phyloP scores from a whole-genome alignment of 2,888 invertebrate species.

The Zaprionus obscuricornis region DNA sequence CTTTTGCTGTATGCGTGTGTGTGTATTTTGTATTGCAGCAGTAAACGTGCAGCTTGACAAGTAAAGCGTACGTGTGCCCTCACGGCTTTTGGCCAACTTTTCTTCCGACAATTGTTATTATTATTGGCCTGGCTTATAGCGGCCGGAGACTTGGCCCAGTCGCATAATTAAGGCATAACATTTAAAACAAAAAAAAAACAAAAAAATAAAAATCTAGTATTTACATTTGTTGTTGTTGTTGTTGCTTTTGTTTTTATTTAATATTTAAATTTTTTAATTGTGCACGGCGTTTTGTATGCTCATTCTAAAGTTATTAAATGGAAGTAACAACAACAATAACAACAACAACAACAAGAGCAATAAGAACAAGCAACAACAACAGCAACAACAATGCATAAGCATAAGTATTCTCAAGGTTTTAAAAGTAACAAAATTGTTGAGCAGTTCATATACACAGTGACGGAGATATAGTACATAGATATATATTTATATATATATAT shows the following conservation, averaged over 20 bases:
- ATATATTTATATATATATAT: too few relatives aligned
- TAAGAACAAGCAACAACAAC: too few relatives aligned
- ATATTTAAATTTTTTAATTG: constrained; percentile 68
- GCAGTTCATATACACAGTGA: too few relatives aligned
- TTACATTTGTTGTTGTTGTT: constrained; percentile 28
- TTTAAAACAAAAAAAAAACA: too few relatives aligned
- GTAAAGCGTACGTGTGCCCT: constrained; percentile 21
- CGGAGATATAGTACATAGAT: too few relatives aligned
- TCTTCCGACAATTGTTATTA: constrained; percentile 60
- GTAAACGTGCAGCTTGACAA: too few relatives aligned
- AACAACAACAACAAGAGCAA: background rate
- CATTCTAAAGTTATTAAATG: constrained; percentile 69
- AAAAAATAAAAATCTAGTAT: too few relatives aligned
- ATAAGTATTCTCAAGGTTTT: constrained; percentile 67
- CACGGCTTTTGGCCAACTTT: constrained; percentile 42
- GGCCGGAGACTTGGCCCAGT: constrained; percentile 9
- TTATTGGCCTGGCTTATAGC: constrained; percentile 41
- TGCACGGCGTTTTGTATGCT: constrained; percentile 46
- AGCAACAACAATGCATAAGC: constrained; percentile 50
- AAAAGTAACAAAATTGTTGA: constrained; percentile 74
- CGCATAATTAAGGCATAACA: constrained; percentile 57
- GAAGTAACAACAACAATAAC: too few relatives aligned
- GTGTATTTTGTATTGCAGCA: too few relatives aligned
- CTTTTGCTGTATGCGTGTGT: too few relatives aligned
- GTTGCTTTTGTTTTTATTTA: constrained; percentile 42